Evolutionary conservation across 1,140 invertebrate species (phyloP).

Genomic region (Venustaconcha ellipsiformis): DNA sequence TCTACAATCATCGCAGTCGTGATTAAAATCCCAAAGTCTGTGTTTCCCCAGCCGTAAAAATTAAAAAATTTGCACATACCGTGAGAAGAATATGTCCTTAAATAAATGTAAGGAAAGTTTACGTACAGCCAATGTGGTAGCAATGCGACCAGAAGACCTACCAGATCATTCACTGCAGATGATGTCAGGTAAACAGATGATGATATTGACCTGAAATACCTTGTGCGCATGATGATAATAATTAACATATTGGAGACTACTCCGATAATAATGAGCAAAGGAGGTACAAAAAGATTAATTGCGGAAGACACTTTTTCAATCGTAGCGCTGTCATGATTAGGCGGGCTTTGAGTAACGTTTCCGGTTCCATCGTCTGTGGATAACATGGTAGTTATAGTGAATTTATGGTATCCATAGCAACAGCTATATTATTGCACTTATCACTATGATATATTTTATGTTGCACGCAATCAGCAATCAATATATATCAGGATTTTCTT

Average conservation of each 20-base stretch:
- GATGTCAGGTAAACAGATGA: constrained; percentile 50
- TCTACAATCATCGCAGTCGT: constrained; percentile 53
- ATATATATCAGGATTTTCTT: too few species aligned
- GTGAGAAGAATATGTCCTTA: constrained; percentile 30
- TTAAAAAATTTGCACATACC: constrained; percentile 58
- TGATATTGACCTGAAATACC: constrained; percentile 47
- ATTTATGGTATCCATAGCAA: too few species aligned
- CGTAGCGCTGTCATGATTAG: too few species aligned
- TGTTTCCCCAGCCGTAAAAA: constrained; percentile 56
- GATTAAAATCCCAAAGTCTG: constrained; percentile 52
- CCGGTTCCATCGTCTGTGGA: too few species aligned
- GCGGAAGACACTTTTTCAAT: too few species aligned
- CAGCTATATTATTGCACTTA: too few species aligned
- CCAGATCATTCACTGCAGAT: constrained; percentile 45
- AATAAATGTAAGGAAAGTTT: constrained; percentile 41
- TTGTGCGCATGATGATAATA: constrained; percentile 50
- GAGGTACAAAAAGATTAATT: constrained; percentile 35
- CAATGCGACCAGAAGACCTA: constrained; percentile 44
- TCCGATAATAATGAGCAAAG: constrained; percentile 46
- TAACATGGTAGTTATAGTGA: too few species aligned
- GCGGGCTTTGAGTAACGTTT: too few species aligned
- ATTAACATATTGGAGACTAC: constrained; percentile 43
- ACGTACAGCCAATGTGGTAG: constrained; percentile 55
- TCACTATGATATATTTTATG: too few species aligned
- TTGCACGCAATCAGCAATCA: too few species aligned